Evolutionary conservation across 2,797 vertebrate species (phyloP).

Genomic region (Podarcis siculus): DNA sequence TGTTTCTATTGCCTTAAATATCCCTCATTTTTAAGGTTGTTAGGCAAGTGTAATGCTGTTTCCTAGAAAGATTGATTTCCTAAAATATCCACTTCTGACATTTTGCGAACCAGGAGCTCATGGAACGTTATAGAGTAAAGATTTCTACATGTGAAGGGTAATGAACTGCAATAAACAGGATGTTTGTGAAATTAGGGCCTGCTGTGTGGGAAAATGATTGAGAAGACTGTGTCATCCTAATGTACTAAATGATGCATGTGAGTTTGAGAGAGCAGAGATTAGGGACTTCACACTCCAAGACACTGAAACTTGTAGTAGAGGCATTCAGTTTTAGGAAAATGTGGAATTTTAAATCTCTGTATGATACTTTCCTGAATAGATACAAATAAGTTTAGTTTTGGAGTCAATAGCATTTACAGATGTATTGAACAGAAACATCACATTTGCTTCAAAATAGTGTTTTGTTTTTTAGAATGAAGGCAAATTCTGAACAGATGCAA

Average conservation of each 20-base stretch:
- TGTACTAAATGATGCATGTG: neutral
- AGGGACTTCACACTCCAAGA: neutral
- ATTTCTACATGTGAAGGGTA: slow-evolving; percentile 14
- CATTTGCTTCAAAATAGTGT: neutral
- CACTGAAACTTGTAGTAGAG: neutral
- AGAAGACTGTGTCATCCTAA: slow-evolving; percentile 5
- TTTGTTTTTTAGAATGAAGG: neutral
- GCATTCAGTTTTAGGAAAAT: neutral
- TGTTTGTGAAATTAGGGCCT: slow-evolving; percentile 12
- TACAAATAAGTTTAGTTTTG: neutral
- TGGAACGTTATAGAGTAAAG: neutral
- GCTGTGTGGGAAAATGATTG: rapidly evolving
- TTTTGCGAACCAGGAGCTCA: slow-evolving; percentile 12
- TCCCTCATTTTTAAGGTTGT: neutral
- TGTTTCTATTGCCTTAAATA: neutral
- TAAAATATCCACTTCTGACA: neutral
- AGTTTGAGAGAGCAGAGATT: slow-evolving; percentile 21
- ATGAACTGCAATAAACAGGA: slow-evolving; percentile 2
- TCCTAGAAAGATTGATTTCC: neutral
- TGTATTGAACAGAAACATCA: neutral
- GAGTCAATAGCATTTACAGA: neutral
- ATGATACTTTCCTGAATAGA: neutral
- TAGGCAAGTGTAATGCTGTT: neutral
- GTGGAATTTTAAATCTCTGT: neutral
- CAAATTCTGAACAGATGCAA: neutral